These are phyloP conservation scores for Babylonia areolata DNA, from an alignment of 1,140 invertebrate genomes.

Conservation along the genomic window DNA sequence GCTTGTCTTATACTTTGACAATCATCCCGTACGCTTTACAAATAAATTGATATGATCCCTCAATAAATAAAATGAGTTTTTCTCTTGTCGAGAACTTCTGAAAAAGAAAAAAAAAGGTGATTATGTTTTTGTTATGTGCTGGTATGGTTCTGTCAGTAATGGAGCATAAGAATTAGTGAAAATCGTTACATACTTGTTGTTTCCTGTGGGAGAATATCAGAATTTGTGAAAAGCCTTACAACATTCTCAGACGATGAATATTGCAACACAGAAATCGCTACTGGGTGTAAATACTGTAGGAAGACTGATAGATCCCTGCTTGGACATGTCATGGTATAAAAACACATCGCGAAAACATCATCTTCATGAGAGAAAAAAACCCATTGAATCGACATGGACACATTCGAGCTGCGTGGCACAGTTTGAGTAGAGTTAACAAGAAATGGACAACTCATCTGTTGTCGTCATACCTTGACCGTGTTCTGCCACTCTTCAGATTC, in stretches of 20 bases:
- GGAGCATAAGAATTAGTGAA: neutral
- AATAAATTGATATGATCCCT: no score
- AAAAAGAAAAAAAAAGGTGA: no score
- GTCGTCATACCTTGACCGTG: slow-evolving; percentile 8
- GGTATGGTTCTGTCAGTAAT: neutral
- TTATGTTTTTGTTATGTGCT: no score
- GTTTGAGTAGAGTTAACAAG: neutral
- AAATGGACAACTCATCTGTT: neutral
- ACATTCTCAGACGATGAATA: neutral
- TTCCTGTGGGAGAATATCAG: neutral
- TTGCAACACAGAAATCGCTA: neutral
- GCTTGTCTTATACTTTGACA: no score
- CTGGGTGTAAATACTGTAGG: neutral
- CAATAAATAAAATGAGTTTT: no score
- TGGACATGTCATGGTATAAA: no score
- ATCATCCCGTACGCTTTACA: no score
- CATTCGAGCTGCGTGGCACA: neutral
- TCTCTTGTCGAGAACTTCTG: no score
- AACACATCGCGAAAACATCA: no score
- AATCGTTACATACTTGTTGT: neutral
- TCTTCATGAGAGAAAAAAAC: no score
- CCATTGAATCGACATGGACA: neutral
- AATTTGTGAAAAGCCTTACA: neutral
- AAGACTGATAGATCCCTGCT: neutral
- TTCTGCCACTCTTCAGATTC: slow-evolving; percentile 24